These are phyloP conservation scores for Pantherophis guttatus DNA, from an alignment of 2,113 vertebrate genomes.

Conservation along the genomic window DNA sequence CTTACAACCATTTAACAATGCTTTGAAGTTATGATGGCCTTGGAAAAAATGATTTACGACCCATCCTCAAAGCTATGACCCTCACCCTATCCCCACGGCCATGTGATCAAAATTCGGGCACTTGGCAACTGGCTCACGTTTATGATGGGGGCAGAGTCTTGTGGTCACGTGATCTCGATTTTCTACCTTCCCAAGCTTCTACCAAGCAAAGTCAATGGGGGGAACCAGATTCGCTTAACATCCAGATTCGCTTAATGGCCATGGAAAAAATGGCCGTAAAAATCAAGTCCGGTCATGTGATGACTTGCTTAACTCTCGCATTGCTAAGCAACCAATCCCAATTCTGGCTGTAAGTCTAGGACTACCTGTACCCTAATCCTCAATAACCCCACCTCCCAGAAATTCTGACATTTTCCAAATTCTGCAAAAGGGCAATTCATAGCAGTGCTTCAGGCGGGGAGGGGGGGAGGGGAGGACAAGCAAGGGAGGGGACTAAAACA, in stretches of 20 bases:
- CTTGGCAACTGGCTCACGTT: not conserved
- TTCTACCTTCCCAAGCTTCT: not conserved
- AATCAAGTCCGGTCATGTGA: not conserved
- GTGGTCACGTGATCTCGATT: not conserved
- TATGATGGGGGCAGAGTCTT: not conserved
- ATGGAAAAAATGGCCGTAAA: not conserved
- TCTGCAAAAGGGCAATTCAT: conserved; percentile 51
- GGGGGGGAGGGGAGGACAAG: not conserved
- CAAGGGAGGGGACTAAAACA: conserved; percentile 62
- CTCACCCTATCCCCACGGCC: not conserved
- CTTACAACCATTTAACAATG: not conserved
- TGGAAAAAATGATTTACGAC: not conserved
- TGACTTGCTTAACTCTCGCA: not conserved
- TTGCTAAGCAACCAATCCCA: not conserved
- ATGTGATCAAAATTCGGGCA: not conserved
- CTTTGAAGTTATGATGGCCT: not conserved
- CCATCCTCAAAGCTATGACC: not conserved
- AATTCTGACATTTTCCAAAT: conserved; percentile 39
- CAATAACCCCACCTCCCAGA: not conserved
- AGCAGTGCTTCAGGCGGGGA: conserved; percentile 37
- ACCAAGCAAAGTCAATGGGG: not conserved
- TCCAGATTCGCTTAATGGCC: not conserved
- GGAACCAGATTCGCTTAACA: not conserved
- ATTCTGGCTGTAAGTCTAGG: not conserved
- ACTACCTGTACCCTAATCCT: not conserved